Evolutionary conservation across 2,113 vertebrate genomes (phyloP).

Genomic region (Apeltes quadracus): DNA sequence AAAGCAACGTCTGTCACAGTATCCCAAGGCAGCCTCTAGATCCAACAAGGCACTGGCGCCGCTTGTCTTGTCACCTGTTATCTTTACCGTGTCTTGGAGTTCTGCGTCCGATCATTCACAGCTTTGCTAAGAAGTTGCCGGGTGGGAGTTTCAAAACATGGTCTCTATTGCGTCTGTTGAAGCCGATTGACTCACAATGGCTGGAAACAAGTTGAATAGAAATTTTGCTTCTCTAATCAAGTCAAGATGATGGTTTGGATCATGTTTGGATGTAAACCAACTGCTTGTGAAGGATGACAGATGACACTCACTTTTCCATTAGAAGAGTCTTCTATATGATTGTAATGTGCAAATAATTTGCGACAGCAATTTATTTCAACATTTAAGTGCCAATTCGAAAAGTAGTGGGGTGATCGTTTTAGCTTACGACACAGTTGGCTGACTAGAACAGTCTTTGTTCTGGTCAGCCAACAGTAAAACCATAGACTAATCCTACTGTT

Average conservation of each 20-base stretch:
- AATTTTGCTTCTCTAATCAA: neutral
- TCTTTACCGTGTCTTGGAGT: slow-evolving; percentile 64
- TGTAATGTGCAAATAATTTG: slow-evolving; percentile 18
- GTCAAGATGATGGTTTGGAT: slow-evolving; percentile 29
- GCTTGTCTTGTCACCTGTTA: slow-evolving; percentile 78
- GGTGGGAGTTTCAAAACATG: slow-evolving; percentile 47
- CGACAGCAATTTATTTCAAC: slow-evolving; percentile 8
- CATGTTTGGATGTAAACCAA: slow-evolving; percentile 17
- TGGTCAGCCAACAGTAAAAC: neutral
- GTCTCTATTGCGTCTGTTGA: slow-evolving; percentile 53
- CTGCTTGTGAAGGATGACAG: slow-evolving; percentile 26
- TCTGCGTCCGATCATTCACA: slow-evolving; percentile 61
- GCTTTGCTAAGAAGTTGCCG: slow-evolving; percentile 63
- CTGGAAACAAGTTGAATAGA: slow-evolving; percentile 42
- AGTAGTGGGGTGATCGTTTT: slow-evolving; percentile 1
- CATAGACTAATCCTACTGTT: neutral
- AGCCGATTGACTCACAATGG: slow-evolving; percentile 45
- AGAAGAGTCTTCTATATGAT: slow-evolving; percentile 18
- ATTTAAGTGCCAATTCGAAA: slow-evolving; percentile 19
- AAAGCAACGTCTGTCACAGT: slow-evolving; percentile 67
- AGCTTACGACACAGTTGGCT: neutral
- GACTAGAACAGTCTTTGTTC: neutral
- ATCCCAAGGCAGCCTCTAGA: slow-evolving; percentile 67
- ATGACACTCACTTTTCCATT: slow-evolving; percentile 22
- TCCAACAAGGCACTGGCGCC: slow-evolving; percentile 62